Conservation (phyloP, 1,140 invertebrate species). For the Drosophila elegans region DNA sequence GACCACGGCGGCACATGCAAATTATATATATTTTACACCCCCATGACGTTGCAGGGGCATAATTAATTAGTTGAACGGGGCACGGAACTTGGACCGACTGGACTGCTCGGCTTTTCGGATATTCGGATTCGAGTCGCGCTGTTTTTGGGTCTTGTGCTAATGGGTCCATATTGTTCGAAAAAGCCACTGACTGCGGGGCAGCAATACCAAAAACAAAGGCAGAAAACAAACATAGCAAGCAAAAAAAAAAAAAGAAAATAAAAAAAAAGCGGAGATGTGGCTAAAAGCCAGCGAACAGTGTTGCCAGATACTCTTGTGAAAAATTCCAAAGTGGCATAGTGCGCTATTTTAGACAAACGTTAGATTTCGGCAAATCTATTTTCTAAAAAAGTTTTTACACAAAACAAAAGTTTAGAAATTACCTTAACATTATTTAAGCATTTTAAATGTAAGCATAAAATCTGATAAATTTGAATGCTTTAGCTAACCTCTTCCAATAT, state of each 20-base stretch:
- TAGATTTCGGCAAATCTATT: too few species aligned
- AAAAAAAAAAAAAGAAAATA: neutral
- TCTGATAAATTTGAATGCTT: too few species aligned
- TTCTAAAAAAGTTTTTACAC: too few species aligned
- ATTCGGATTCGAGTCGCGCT: constrained; percentile 11
- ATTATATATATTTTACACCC: constrained; percentile 66
- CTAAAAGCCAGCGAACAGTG: constrained; percentile 16
- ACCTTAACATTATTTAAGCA: too few species aligned
- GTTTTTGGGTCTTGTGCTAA: constrained; percentile 61
- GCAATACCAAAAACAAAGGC: constrained; percentile 19
- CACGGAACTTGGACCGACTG: constrained; percentile 50
- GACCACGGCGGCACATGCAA: constrained; percentile 40
- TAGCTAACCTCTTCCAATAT: too few species aligned
- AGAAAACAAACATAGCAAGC: constrained; percentile 30
- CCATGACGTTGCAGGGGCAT: constrained; percentile 81
- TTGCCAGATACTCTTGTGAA: constrained; percentile 12
- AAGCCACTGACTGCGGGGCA: constrained; percentile 29
- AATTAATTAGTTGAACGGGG: constrained; percentile 77
- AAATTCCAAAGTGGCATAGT: neutral
- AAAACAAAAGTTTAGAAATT: too few species aligned
- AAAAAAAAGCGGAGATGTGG: constrained; percentile 3
- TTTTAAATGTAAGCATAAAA: neutral
- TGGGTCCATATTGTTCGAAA: constrained; percentile 80
- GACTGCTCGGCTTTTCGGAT: constrained; percentile 17
- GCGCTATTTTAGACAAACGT: too few species aligned